Evolutionary conservation across 2,797 vertebrate species (phyloP), one percentile per base, ranked within the genome.

Genomic region (Anabas testudineus): DNA sequence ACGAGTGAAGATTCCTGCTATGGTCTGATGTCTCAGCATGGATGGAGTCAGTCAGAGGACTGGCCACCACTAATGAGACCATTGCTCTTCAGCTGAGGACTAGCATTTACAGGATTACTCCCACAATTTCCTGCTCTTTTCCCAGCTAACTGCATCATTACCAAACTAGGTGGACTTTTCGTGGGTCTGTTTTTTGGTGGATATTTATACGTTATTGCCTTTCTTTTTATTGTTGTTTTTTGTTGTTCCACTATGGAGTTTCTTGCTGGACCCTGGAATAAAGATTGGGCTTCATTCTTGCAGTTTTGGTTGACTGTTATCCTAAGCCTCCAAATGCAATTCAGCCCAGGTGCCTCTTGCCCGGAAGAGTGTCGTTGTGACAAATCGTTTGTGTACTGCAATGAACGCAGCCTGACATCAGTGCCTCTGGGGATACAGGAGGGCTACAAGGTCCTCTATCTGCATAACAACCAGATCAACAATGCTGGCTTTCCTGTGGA

Each of bases 401-500:
- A 99, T 1, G 98, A 99, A 78, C 95, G 98, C 91, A 96, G 96
- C 92, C 94, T 99, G 95, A 99, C 96, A 82, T 99, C 98, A 92
- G 97, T 99, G 95, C 98, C 98, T 96, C 95, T 97, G 93, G 97
- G 97, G 81, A 96, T 99, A 81, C 94, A 95, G 46, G 97, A 98
- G 94, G 97, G 97, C 91, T 96, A 94, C 91, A 98, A 94, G 76
- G 94, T 96, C 60, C 97, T 99, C 91, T 99, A 93, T 94, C 96
- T 99, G 87, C 98, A 99, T 81, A 99, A 99, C 92, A 99, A 99
- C 96, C 96, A 97, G 96, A 99, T 99, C 92, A 99, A 98, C 94
- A 99, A 98, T 88, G 97, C 97, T 90, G 98, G 97, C 81, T 99
- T 99, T 91, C 98, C 98, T 39, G 16, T 95, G 49, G 97, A 99